Percentiles rank a stretch among this genome's conserved stretches.
Evolutionary conservation across 1,140 invertebrate species (phyloP).

Genomic region (Thalassaphorura encarpata): DNA sequence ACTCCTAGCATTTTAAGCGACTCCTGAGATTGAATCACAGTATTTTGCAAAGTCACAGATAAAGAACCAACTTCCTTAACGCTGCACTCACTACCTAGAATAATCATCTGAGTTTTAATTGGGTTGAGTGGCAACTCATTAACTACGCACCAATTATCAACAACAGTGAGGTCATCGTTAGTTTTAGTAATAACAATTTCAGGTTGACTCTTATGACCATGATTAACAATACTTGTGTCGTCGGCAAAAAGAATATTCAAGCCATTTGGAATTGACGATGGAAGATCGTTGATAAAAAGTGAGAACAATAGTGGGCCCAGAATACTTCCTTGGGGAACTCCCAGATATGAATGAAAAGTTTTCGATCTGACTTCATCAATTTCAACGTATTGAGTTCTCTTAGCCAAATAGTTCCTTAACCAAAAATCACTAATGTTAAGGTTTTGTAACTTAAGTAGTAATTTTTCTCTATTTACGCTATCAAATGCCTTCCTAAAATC

Average conservation of each 20-base stretch:
- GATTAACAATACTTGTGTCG: neutral
- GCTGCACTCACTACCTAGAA: neutral
- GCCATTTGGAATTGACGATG: neutral
- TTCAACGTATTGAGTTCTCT: constrained; percentile 6
- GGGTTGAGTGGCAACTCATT: neutral
- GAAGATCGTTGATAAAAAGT: constrained; percentile 7
- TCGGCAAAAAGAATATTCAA: constrained; percentile 7
- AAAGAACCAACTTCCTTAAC: neutral
- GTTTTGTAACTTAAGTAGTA: constrained; percentile 7
- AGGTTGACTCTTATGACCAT: neutral
- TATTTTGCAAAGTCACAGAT: too few species aligned
- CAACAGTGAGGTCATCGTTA: neutral
- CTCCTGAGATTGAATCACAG: too few species aligned
- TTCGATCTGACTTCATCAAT: neutral
- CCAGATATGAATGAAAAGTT: neutral
- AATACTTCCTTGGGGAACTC: constrained; percentile 1
- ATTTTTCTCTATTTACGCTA: neutral
- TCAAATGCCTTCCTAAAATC: constrained; percentile 18
- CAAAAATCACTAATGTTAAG: constrained; percentile 2
- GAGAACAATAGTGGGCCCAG: constrained; percentile 2
- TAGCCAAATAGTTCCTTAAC: constrained; percentile 2
- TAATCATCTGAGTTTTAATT: constrained; percentile 1
- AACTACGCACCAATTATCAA: neutral
- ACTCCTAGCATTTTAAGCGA: neutral
- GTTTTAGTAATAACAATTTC: neutral